Conservation (phyloP, 2,888 invertebrate genomes). For the Opisthograptis luteolata region DNA sequence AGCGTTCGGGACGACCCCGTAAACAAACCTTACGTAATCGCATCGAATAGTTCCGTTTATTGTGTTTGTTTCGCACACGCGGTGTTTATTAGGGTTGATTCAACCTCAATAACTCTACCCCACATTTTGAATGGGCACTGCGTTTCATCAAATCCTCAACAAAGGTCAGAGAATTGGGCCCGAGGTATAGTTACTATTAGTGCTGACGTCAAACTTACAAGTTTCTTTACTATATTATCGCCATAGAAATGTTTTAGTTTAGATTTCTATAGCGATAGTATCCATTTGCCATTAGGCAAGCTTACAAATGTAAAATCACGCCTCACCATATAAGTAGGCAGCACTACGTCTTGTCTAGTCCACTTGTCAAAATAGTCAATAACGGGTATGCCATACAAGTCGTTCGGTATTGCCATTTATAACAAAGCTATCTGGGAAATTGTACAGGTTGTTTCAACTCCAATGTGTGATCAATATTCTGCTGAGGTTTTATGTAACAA, state of each 20-base stretch:
- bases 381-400: slow-evolving; percentile 20
- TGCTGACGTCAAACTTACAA: not conserved
- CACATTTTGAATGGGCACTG: not conserved
- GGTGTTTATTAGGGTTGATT: slow-evolving; percentile 6
- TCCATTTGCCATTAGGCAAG: slow-evolving; percentile 5
- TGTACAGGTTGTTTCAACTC: slow-evolving; percentile 1
- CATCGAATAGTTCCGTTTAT: slow-evolving; percentile 45
- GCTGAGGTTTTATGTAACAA: too few species aligned
- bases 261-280: too few species aligned
- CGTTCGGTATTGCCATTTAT: slow-evolving; percentile 25
- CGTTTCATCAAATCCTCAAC: not conserved
- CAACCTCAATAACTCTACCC: slow-evolving; percentile 3
- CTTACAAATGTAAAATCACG: slow-evolving; percentile 25
- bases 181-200: not conserved
- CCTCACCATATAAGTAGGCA: slow-evolving; percentile 14
- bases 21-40: slow-evolving; percentile 76
- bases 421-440: slow-evolving; percentile 29
- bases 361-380: slow-evolving; percentile 25
- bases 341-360: slow-evolving; percentile 19
- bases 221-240: slow-evolving; percentile 3
- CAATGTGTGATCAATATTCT: not conserved
- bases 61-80: slow-evolving; percentile 30
- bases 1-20: slow-evolving; percentile 67
- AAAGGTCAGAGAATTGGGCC: not conserved
- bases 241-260: slow-evolving; percentile 10